Evolutionary conservation across 2,113 vertebrate species (phyloP).

Genomic region (Pterocles gutturalis): DNA sequence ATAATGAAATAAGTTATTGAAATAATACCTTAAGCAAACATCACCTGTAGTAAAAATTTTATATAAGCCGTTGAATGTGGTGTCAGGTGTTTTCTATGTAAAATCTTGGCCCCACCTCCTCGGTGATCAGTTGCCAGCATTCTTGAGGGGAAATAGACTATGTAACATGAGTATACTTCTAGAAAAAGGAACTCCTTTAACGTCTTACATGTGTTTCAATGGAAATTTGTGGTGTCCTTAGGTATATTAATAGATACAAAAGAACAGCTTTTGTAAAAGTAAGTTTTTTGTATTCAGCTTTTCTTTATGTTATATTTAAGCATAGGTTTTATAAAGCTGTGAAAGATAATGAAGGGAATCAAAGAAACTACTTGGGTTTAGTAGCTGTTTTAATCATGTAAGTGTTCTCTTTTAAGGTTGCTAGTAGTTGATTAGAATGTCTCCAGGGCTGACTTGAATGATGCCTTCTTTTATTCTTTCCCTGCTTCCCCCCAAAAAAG

Average conservation of each 20-base stretch:
- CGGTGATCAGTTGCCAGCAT: not conserved
- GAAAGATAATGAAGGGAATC: not conserved
- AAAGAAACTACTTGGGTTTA: not conserved
- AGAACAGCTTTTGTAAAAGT: not conserved
- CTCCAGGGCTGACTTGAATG: not conserved
- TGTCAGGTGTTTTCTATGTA: not conserved
- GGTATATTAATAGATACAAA: not conserved
- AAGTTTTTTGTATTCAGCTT: not conserved
- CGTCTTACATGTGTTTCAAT: not conserved
- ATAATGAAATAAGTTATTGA: not conserved
- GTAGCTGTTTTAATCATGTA: not conserved
- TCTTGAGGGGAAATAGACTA: not conserved
- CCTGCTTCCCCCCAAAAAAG: fast-evolving
- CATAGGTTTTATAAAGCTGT: not conserved
- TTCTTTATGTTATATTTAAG: not conserved
- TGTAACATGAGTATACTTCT: not conserved
- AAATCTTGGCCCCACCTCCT: not conserved
- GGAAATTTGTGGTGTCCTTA: not conserved
- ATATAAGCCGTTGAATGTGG: not conserved
- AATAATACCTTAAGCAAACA: not conserved
- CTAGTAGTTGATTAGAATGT: not conserved
- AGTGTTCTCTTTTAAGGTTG: not conserved
- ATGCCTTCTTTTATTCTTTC: not conserved
- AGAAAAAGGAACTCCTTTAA: not conserved
- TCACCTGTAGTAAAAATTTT: not conserved